A percentile compares a stretch with the other conserved stretches of the same genome.
Conservation (phyloP, 35 echinoderm and acorn worm species). For the Amphiura filiformis region DNA sequence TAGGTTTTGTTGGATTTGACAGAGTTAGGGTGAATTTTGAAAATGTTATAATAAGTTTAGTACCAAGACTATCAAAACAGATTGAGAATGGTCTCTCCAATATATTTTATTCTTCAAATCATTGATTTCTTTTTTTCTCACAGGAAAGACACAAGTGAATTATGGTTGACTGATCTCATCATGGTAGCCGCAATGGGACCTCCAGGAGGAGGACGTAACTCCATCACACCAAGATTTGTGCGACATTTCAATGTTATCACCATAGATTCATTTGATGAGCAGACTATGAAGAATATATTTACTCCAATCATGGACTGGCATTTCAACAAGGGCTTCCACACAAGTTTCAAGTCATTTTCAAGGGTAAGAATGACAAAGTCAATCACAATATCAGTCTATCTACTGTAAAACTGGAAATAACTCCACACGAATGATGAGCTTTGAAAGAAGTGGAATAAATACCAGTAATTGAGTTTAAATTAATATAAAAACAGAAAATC, state of each 20-base stretch:
- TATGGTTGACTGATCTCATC: constrained; percentile 68
- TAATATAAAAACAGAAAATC: too few species aligned
- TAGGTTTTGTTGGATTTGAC: too few species aligned
- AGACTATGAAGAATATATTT: constrained; percentile 98
- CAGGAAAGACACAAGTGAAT: constrained; percentile 89
- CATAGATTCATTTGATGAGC: constrained; percentile 90
- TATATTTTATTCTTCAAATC: too few species aligned
- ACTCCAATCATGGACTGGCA: constrained; percentile 97
- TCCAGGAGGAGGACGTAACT: constrained; percentile 76
- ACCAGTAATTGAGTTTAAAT: too few species aligned
- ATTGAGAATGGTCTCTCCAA: too few species aligned
- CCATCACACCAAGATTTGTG: constrained; percentile 69
- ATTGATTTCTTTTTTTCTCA: too few species aligned
- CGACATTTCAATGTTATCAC: constrained; percentile 94
- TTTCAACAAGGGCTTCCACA: constrained; percentile 86
- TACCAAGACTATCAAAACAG: too few species aligned
- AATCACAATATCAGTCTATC: neutral
- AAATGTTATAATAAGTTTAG: too few species aligned
- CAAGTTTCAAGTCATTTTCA: constrained; percentile 71
- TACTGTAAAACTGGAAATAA: neutral
- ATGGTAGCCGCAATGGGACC: constrained; percentile 97
- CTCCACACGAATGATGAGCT: neutral
- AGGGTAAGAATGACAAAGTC: constrained; percentile 44
- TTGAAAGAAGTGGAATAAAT: neutral
- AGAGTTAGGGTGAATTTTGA: too few species aligned